Conservation (phyloP, 2,797 vertebrate genomes). For the Gephyroberyx darwinii region DNA sequence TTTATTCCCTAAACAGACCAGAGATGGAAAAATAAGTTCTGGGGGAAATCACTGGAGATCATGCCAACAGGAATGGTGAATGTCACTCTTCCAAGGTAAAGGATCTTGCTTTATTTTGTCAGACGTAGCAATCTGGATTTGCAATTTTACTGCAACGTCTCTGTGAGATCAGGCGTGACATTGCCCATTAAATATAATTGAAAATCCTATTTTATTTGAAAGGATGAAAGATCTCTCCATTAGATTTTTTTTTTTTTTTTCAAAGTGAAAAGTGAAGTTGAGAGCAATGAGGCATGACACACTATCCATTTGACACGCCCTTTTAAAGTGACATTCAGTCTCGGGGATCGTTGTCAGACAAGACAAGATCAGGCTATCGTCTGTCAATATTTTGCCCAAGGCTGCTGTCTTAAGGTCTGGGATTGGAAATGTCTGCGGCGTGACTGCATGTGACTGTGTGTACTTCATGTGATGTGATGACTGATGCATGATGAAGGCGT, state of each 20-base stretch:
- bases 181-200: not conserved
- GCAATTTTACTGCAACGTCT: not conserved
- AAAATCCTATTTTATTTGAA: not conserved
- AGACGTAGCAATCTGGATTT: not conserved
- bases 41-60: constrained; percentile 96
- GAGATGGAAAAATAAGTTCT: constrained; percentile 97
- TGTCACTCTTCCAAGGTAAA: constrained; percentile 88
- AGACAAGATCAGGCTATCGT: constrained; percentile 6
- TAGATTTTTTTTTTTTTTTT: not conserved
- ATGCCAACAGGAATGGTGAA: constrained; percentile 92
- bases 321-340: not conserved
- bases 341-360: not conserved
- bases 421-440: not conserved
- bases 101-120: not conserved
- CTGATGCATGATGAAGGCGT: not conserved
- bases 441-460: not conserved
- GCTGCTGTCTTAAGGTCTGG: not conserved
- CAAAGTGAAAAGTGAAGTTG: not conserved
- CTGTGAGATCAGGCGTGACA: not conserved
- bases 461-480: not conserved
- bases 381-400: not conserved
- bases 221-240: not conserved
- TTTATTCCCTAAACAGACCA: constrained; percentile 82
- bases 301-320: not conserved
- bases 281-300: constrained; percentile 20